Base-by-base conservation (phyloP, 2,888 invertebrate genomes). In the Acanthopleura granulata region DNA sequence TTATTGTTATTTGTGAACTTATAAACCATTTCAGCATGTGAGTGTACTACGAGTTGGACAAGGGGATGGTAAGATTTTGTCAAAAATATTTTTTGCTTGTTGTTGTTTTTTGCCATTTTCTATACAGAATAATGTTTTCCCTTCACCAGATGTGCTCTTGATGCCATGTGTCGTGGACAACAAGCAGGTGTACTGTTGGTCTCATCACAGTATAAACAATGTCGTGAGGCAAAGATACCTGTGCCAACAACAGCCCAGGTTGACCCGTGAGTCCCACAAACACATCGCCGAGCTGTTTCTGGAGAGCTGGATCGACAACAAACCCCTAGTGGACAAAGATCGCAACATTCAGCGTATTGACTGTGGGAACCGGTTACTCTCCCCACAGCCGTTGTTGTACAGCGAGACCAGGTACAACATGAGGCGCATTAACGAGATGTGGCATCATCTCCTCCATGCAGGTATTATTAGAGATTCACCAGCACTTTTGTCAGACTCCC, bases 361-460 rank as follows among this genome's bases (percentile, higher is more conserved):
- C 40, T 76, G 74, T 25, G 78, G 76, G 0, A 78, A 81, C 62
- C 76, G 87, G 57, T 77, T 80, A 29, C 73, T 84, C 0, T 77
- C 81, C 49, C 86, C 83, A 16, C 88, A 88, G 72, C 88, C 89
- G 6, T 75, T 88, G 57, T 79, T 87, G 9, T 86, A 85, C 76
- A 91, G 89, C 57, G 87, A 89, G 66, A 84, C 86, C n/a, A 82
- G 82, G 49, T 89, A 88, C 76, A 91, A 91, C 81, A 74, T 85
- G 49, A 76, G 91, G 29, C 80, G 88, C 57, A 74, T 91, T 9
- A 81, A 86, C 27, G 89, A 89, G 80, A 83, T 91, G 18, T 91
- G 91, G 91, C 90, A 86, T 77, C 91, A 91, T 76, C 82, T 91
- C 0, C 84, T 91, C 22, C 87, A 91, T 50, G 79, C 88, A 72